Evolutionary conservation across 2,113 vertebrate species (phyloP), one percentile per base, ranked within the genome.

Genomic region (Coreoperca whiteheadi): DNA sequence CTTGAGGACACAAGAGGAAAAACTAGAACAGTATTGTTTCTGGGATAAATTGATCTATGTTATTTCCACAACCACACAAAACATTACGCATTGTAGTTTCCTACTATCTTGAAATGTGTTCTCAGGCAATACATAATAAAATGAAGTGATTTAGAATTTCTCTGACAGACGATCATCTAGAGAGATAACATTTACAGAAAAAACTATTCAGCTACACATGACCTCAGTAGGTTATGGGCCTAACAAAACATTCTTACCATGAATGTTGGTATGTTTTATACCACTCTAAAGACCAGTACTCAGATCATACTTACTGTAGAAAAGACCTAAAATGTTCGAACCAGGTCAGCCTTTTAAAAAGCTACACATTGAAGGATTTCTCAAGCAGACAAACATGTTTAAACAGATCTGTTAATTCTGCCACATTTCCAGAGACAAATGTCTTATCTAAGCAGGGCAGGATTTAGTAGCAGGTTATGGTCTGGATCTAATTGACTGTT

Each of bases 401-500:
- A 50, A 76, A 46, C 15, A 16, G 25, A 20, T 18, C 1, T 66
- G 43, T 74, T 82, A 64, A 39, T 63, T 81, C 71, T 34, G 34
- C 10, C 20, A 32, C 57, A 30, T 39, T 21, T 77, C 63, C 64
- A 53, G n/a, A 66, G 78, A 82, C 41, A 75, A 78, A 75, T 73
- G 79, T 70, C 54, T 66, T 63, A 39, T 71, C 59, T 61, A 83
- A 92, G 82, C 83, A 83, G 72, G 81, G 73, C 43, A 76, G 82
- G 87, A 92, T 94, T 84, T 89, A 90, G 81, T 81, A 74, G 78
- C 80, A 84, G 87, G 89, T 94, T 94, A 83, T 90, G 85, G 82
- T 88, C 90, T 76, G 79, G 83, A 89, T 93, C 91, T 92, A 93
- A 94, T 89, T 80, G 91, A 94, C 88, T 85, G 89, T 87, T 92